Evolutionary conservation across 2,888 invertebrate species (phyloP).

Genomic region (Cistogaster globosa): DNA sequence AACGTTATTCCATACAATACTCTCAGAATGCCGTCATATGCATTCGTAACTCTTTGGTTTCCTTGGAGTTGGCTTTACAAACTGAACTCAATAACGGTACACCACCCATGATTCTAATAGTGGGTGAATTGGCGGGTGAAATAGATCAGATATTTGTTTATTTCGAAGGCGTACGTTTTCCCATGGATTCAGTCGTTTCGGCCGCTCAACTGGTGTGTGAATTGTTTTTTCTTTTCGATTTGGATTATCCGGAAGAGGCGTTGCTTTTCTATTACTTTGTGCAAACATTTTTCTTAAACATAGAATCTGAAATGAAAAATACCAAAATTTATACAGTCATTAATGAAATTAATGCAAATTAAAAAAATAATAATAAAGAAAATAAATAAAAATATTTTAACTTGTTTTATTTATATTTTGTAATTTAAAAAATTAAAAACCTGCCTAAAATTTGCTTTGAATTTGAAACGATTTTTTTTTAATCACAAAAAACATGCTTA

Average conservation of each 20-base stretch:
- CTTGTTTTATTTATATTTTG: neutral
- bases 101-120: slow-evolving; percentile 57
- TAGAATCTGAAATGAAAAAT: slow-evolving; percentile 59
- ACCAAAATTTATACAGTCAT: slow-evolving; percentile 64
- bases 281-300: slow-evolving; percentile 63
- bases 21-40: slow-evolving; percentile 63
- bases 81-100: slow-evolving; percentile 15
- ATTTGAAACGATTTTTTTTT: too few species aligned
- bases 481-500: too few species aligned
- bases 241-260: slow-evolving; percentile 65
- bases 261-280: slow-evolving; percentile 52
- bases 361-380: neutral
- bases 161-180: slow-evolving; percentile 63
- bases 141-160: slow-evolving; percentile 66
- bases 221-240: slow-evolving; percentile 61
- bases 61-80: slow-evolving; percentile 38
- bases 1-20: slow-evolving; percentile 59
- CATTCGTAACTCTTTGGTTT: slow-evolving; percentile 34
- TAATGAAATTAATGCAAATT: slow-evolving; percentile 61
- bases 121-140: slow-evolving; percentile 60
- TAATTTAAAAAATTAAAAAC: too few species aligned
- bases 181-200: slow-evolving; percentile 41
- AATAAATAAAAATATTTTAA: neutral
- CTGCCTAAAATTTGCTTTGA: neutral
- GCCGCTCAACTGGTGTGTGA: slow-evolving; percentile 61